phyloP scores from a whole-genome alignment of 2,113 vertebrate genomes.

The Sterna hirundo region DNA sequence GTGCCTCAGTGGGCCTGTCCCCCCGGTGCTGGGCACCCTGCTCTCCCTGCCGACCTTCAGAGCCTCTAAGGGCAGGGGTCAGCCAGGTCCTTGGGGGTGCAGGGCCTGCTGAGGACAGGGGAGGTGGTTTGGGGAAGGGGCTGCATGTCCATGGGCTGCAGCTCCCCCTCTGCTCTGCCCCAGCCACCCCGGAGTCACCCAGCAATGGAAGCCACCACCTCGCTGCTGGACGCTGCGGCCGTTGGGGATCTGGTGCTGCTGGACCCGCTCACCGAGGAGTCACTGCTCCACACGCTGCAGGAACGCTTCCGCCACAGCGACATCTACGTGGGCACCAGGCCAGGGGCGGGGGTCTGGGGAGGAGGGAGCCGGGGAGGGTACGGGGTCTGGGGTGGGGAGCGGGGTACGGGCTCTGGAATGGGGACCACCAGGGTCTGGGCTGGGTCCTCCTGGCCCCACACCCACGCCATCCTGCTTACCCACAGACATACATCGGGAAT shows the following conservation, averaged over 20 bases:
- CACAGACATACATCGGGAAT: constrained; percentile 77
- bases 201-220: constrained; percentile 40
- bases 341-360: neutral
- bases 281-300: constrained; percentile 74
- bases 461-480: neutral
- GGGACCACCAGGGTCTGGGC: too few species aligned
- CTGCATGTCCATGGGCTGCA: fast-evolving
- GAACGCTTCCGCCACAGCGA: constrained; percentile 69
- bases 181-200: neutral
- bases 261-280: constrained; percentile 73
- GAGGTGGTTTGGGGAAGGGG: neutral
- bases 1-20: fast-evolving
- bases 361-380: neutral
- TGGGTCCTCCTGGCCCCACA: fast-evolving
- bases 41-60: neutral
- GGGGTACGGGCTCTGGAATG: neutral
- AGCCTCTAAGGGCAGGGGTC: too few species aligned
- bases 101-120: fast-evolving
- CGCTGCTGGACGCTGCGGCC: constrained; percentile 57
- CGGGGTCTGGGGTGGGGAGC: neutral
- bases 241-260: constrained; percentile 79
- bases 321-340: constrained; percentile 73
- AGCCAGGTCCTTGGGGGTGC: neutral
- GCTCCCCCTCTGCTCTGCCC: neutral
- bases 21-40: neutral